Evolutionary conservation across 2,888 invertebrate genomes (phyloP).

Genomic region (Sarcophaga subvicina): DNA sequence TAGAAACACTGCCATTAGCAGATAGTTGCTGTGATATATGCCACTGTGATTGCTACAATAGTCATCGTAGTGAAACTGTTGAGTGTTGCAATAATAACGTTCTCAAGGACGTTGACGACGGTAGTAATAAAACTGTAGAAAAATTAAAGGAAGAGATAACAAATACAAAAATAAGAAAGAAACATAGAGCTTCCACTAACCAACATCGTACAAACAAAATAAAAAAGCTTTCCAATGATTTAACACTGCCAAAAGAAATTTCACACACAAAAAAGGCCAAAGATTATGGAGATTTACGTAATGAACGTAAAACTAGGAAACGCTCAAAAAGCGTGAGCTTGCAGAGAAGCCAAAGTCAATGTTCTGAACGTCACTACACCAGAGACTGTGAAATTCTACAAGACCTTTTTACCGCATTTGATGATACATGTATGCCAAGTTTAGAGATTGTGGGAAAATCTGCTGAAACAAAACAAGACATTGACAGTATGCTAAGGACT

Average conservation of each 20-base stretch:
- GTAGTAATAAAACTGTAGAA: constrained; percentile 19
- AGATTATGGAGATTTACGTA: constrained; percentile 33
- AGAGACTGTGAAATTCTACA: constrained; percentile 79
- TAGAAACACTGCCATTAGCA: constrained; percentile 73
- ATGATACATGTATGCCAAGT: constrained; percentile 63
- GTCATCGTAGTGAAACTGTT: constrained; percentile 75
- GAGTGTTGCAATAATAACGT: constrained; percentile 55
- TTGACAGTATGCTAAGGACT: constrained; percentile 56
- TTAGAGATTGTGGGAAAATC: constrained; percentile 72
- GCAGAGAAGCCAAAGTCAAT: constrained; percentile 70
- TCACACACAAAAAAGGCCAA: constrained; percentile 42
- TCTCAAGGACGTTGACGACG: constrained; percentile 46
- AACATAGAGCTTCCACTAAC: constrained; percentile 57
- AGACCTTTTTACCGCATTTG: constrained; percentile 66
- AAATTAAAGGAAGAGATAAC: constrained; percentile 12
- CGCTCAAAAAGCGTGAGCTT: constrained; percentile 77
- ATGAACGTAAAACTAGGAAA: constrained; percentile 66
- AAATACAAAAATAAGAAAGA: constrained; percentile 50
- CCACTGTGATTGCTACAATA: constrained; percentile 79
- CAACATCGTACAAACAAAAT: constrained; percentile 30
- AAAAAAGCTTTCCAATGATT: constrained; percentile 41
- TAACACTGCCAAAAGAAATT: constrained; percentile 55
- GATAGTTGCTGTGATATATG: constrained; percentile 80
- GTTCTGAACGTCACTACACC: constrained; percentile 63
- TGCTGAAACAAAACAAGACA: constrained; percentile 46